Conservation (phyloP, 2,888 invertebrate genomes). For the Camponotus fellah region DNA sequence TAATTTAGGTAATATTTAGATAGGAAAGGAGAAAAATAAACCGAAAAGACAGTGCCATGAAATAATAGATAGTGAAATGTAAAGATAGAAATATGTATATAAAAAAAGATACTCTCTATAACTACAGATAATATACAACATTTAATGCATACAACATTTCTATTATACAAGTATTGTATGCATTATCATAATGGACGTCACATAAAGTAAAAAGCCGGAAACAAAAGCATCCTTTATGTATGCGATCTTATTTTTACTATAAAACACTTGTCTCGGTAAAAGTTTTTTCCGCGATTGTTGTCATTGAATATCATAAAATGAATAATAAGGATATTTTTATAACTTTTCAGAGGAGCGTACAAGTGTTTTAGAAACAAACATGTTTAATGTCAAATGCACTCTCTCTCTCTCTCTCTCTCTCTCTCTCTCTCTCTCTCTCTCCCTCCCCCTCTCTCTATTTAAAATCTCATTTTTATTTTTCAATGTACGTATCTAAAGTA, state of each 20-base stretch:
- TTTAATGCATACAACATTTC: no score
- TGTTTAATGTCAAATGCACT: not conserved
- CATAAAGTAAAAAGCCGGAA: not conserved
- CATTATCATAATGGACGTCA: not conserved
- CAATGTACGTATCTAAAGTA: not conserved
- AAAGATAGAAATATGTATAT: not conserved
- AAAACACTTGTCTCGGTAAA: not conserved
- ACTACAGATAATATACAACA: no score
- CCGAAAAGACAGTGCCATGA: not conserved
- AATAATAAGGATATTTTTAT: not conserved
- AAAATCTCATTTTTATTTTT: not conserved
- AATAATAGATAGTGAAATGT: not conserved
- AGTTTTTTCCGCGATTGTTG: not conserved
- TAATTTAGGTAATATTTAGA: no score
- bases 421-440: no score
- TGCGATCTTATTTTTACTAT: not conserved
- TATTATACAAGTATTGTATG: not conserved
- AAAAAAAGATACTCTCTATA: not conserved
- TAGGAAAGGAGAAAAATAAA: no score
- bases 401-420: not conserved
- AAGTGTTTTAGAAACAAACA: not conserved
- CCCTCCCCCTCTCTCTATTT: no score
- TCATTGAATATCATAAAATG: not conserved
- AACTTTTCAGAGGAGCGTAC: not conserved
- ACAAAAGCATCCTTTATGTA: not conserved